Percentiles rank a stretch among this genome's conserved stretches.
phyloP scores from a whole-genome alignment of 1,140 invertebrate genomes.

The Cydia splendana region DNA sequence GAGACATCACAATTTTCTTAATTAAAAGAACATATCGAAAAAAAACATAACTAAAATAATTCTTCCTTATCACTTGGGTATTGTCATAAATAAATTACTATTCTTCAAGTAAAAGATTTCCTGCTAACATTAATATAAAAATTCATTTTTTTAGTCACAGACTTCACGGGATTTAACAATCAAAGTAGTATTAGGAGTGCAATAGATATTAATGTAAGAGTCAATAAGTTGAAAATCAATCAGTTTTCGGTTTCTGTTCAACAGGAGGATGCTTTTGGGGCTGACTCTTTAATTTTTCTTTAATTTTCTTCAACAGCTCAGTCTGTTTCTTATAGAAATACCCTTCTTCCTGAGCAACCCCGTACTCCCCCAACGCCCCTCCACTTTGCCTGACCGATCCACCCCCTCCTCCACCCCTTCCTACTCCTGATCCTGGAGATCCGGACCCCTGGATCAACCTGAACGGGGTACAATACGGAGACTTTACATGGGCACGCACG shows the following conservation, averaged over 20 bases:
- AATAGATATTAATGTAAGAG: no score
- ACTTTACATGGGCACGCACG: neutral
- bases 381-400: constrained; percentile 59
- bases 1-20: no score
- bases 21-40: neutral
- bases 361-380: constrained; percentile 58
- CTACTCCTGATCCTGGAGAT: constrained; percentile 52
- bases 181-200: no score
- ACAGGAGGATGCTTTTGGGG: neutral
- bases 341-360: constrained; percentile 60
- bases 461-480: neutral
- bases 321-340: constrained; percentile 63
- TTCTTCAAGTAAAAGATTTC: no score
- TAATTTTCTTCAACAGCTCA: constrained; percentile 57
- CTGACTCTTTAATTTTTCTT: constrained; percentile 51
- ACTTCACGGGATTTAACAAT: no score
- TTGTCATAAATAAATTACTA: no score
- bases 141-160: no score
- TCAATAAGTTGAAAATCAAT: neutral
- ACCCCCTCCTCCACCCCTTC: constrained; percentile 56
- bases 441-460: neutral
- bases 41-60: neutral
- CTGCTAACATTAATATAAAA: no score
- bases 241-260: neutral
- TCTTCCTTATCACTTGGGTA: neutral